Conservation (phyloP, 2,797 vertebrate genomes). For the Cynodonichthys magdalenae region DNA sequence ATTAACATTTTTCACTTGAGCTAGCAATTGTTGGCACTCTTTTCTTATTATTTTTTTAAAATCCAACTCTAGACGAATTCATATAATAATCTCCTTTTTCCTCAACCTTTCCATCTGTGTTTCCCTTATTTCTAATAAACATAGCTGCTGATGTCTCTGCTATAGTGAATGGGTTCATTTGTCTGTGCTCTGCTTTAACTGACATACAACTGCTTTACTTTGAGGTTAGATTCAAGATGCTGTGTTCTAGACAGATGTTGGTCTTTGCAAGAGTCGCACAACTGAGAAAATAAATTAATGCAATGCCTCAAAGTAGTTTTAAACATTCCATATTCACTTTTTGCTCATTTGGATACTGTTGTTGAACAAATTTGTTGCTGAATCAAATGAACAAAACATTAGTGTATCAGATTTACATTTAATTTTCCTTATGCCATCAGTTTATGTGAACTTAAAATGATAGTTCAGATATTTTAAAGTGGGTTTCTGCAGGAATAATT, state of each 20-base stretch:
- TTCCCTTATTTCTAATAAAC: conserved; percentile 12
- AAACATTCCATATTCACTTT: background rate
- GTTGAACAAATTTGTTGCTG: background rate
- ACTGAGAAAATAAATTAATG: background rate
- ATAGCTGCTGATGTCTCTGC: conserved; percentile 26
- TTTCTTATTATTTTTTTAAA: background rate
- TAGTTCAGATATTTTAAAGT: background rate
- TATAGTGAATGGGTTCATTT: conserved; percentile 9
- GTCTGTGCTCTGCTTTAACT: conserved; percentile 29
- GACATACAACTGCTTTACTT: conserved; percentile 16
- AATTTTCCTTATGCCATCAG: background rate
- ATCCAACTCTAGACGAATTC: background rate
- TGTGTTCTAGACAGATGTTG: background rate
- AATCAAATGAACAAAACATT: no score
- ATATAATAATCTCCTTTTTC: background rate
- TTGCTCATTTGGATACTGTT: background rate
- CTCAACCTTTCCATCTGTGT: background rate
- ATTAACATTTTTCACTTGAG: background rate
- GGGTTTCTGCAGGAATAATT: no score
- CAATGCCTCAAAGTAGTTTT: conserved; percentile 10
- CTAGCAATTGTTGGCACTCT: background rate
- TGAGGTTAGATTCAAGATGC: background rate
- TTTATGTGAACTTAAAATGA: conserved; percentile 1
- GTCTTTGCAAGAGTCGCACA: background rate
- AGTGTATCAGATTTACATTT: background rate